A percentile compares a stretch with the other conserved stretches of the same genome.
Conservation (phyloP, 2,888 invertebrate genomes). For the Platycheirus albimanus region DNA sequence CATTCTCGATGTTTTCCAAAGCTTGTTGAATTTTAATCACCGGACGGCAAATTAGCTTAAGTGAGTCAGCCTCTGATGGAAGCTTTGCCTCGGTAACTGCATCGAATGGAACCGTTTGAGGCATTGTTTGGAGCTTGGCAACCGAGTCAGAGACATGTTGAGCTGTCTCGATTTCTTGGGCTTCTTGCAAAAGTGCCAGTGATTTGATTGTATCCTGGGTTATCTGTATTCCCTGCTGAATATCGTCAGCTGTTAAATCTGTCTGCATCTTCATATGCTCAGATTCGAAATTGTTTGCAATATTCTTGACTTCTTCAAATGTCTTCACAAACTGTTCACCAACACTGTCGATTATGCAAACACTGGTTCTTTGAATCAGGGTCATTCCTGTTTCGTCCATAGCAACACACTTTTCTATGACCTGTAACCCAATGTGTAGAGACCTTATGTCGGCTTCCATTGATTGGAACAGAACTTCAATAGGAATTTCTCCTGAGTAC, state of each 20-base stretch:
- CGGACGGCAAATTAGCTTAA: constrained; percentile 81
- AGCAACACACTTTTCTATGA: constrained; percentile 88
- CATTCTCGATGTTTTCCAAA: constrained; percentile 81
- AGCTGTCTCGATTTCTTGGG: constrained; percentile 82
- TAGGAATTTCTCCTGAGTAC: constrained; percentile 82
- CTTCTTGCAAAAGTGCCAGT: constrained; percentile 84
- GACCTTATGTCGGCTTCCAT: constrained; percentile 86
- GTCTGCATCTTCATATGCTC: constrained; percentile 83
- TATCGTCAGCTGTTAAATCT: constrained; percentile 83
- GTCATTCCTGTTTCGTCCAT: constrained; percentile 87
- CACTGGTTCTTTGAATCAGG: constrained; percentile 87
- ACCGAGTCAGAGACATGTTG: constrained; percentile 82
- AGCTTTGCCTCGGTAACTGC: constrained; percentile 79
- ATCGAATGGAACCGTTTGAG: constrained; percentile 78
- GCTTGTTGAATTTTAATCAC: constrained; percentile 83
- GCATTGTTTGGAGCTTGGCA: constrained; percentile 79
- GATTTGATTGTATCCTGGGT: constrained; percentile 85
- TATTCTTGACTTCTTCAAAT: constrained; percentile 84
- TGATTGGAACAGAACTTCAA: constrained; percentile 83
- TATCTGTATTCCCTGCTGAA: constrained; percentile 83
- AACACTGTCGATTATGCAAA: constrained; percentile 86
- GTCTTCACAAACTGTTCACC: constrained; percentile 84
- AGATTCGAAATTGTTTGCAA: constrained; percentile 83
- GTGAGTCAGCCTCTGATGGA: constrained; percentile 80
- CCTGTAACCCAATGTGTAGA: constrained; percentile 86